A percentile compares a stretch with the other conserved stretches of the same genome.
These are phyloP conservation scores for Calcarius lapponicus DNA, from an alignment of 2,797 vertebrate species.

Conservation along the genomic window DNA sequence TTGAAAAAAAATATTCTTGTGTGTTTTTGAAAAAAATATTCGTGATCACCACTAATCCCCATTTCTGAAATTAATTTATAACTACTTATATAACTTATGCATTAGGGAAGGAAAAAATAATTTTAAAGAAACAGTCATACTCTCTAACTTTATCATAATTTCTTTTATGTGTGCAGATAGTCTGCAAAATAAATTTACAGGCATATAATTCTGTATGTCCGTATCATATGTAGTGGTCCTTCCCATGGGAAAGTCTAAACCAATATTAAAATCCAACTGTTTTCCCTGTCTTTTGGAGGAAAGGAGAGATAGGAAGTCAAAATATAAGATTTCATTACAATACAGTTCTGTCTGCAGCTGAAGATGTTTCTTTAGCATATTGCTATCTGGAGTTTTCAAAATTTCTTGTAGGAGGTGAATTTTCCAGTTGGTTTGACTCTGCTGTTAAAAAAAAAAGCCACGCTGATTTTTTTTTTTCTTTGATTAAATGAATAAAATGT, in stretches of 20 bases:
- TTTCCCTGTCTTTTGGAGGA: neutral
- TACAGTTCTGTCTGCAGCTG: constrained; percentile 9
- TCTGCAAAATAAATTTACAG: neutral
- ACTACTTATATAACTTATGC: neutral
- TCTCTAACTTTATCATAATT: neutral
- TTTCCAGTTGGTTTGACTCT: constrained; percentile 71
- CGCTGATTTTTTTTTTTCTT: constrained; percentile 19
- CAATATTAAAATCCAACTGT: neutral
- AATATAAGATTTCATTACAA: neutral
- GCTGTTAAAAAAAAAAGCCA: constrained; percentile 64
- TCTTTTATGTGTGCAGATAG: neutral
- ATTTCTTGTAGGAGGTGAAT: constrained; percentile 67
- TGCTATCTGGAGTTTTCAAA: constrained; percentile 35
- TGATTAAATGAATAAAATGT: constrained; percentile 65
- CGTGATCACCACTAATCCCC: neutral
- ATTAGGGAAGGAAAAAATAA: neutral
- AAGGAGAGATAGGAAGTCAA: neutral
- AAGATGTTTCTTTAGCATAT: constrained; percentile 27
- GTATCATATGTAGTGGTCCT: neutral
- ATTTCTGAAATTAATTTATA: neutral
- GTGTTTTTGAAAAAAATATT: too few relatives aligned
- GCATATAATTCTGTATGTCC: neutral
- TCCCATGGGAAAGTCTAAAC: neutral
- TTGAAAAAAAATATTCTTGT: neutral
- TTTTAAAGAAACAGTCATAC: neutral